Base-by-base conservation (phyloP, 2,797 vertebrate species). In the Enteromius viviparus region DNA sequence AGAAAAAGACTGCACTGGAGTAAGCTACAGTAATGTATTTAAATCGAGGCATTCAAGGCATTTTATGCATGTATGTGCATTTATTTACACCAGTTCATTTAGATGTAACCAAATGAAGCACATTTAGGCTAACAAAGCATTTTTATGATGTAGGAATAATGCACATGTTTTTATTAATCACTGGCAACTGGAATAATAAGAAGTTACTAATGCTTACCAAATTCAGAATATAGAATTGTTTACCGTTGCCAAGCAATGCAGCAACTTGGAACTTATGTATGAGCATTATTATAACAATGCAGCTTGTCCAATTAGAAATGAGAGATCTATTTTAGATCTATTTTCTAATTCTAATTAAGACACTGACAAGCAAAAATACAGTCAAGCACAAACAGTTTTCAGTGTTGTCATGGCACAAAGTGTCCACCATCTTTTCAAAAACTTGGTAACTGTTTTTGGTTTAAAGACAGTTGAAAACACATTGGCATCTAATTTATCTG, bases 261-360 rank as follows among this genome's bases (percentile, higher is more conserved):
- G n/a, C 55, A 26, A 26, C 11, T 14, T 60, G n/a, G 9, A 3
- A 58, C 58, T 26, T 14, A 62, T 62, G 12, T 26, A 26, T 60
- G 11, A 26, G 12, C 23, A 62, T 29, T 26, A 29, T 26, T 62
- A 62, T 29, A 62, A 26, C 11, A 29, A 62, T 15, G 21, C 21
- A 69, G 11, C 37, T 69, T 2, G 42, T 45, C 10, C 40, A 14
- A 26, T 45, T 70, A 70, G 37, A 45, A 42, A 69, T 69, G 5
- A 69, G 66, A 14, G 42, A 42, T 42, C 8, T 53, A 34, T 34
- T 34, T 34, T 34, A 34, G 5, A 40, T 29, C 12, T 10, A 40
- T 70, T 80, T 79, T 29, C 29, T 58, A 69, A 58, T 45, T 19
- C 34, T 40, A 79, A 68, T 58, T 53, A 68, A 79, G 32, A 53